phyloP scores from a whole-genome alignment of 2,888 invertebrate genomes.

The Polydrusus pterygomalis region DNA sequence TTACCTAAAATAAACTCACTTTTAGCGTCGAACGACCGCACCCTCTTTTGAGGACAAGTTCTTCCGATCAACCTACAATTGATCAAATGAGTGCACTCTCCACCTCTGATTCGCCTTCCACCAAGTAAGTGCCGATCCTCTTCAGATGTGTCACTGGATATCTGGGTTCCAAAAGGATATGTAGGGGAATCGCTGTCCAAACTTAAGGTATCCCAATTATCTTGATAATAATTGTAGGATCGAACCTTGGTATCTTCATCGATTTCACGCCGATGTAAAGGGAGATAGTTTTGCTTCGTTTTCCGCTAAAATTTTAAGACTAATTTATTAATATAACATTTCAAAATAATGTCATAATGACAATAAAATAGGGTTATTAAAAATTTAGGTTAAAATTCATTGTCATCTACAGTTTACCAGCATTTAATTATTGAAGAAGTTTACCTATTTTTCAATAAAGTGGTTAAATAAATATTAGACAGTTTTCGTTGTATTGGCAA shows the following conservation, averaged over 20 bases:
- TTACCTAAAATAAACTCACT: slow-evolving; percentile 49
- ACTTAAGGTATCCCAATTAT: slow-evolving; percentile 50
- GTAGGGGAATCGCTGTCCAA: slow-evolving; percentile 50
- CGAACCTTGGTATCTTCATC: slow-evolving; percentile 47
- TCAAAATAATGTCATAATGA: slow-evolving; percentile 6
- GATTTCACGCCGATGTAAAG: slow-evolving; percentile 42
- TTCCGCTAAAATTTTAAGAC: slow-evolving; percentile 58
- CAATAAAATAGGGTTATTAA: background rate
- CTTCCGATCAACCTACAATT: slow-evolving; percentile 39
- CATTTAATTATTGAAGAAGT: no score
- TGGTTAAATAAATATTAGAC: no score
- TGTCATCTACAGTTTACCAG: no score
- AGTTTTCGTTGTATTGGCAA: no score
- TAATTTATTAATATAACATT: background rate
- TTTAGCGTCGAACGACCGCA: slow-evolving; percentile 42
- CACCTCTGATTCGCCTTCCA: slow-evolving; percentile 52
- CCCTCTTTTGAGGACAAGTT: slow-evolving; percentile 24
- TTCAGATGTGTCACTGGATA: slow-evolving; percentile 38
- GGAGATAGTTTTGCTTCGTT: slow-evolving; percentile 40
- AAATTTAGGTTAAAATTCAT: background rate
- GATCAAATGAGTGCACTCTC: slow-evolving; percentile 46
- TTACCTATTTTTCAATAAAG: no score
- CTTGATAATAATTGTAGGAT: slow-evolving; percentile 51
- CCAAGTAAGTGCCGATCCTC: slow-evolving; percentile 35
- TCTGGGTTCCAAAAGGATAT: slow-evolving; percentile 43